phyloP scores from a whole-genome alignment of 2,888 invertebrate genomes.

The Cancer borealis region DNA sequence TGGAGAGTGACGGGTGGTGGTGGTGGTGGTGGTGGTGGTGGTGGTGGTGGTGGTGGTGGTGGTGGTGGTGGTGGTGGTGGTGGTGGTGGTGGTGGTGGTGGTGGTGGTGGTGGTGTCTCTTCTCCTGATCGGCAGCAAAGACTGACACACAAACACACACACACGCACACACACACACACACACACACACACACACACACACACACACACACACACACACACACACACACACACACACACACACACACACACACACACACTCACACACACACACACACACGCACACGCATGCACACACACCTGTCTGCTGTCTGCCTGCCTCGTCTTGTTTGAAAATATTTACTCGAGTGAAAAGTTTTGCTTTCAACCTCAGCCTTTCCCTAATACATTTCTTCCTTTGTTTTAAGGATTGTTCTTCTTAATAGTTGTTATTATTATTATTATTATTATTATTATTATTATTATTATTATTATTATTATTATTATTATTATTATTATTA shows the following conservation, averaged over 20 bases:
- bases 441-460: constrained; percentile 1
- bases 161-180: constrained; percentile 50
- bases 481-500: not conserved
- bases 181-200: constrained; percentile 40
- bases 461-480: constrained; percentile 13
- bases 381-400: too few relatives aligned
- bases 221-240: constrained; percentile 52
- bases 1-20: too few relatives aligned
- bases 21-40: too few relatives aligned
- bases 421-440: not conserved
- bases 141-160: constrained; percentile 47
- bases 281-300: not conserved
- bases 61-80: too few relatives aligned
- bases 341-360: too few relatives aligned
- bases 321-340: too few relatives aligned
- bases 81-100: not conserved
- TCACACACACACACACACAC: constrained; percentile 37
- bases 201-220: constrained; percentile 33
- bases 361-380: too few relatives aligned
- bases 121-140: not conserved
- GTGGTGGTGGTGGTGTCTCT: constrained; percentile 23
- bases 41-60: too few relatives aligned
- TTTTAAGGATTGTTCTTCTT: not conserved
- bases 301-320: too few relatives aligned
- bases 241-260: constrained; percentile 50